phyloP scores from a whole-genome alignment of 2,888 invertebrate genomes.

The Xiphydria camelus region DNA sequence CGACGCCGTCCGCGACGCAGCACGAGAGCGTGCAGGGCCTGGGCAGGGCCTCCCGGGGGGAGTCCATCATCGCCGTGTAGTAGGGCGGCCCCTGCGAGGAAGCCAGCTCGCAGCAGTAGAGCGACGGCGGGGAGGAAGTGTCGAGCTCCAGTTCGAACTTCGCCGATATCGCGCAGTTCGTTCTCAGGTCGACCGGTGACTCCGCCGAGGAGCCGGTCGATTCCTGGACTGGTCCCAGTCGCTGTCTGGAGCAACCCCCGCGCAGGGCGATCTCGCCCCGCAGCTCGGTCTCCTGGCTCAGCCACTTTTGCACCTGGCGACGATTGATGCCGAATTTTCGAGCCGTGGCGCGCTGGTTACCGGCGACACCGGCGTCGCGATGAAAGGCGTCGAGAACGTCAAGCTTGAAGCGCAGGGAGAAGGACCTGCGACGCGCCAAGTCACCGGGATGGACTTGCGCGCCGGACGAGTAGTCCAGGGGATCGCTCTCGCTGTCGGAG shows the following conservation, averaged over 20 bases:
- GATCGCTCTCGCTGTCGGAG: conserved; percentile 52
- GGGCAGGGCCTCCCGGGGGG: conserved; percentile 15
- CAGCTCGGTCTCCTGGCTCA: conserved; percentile 56
- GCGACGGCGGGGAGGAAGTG: conserved; percentile 25
- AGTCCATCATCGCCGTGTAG: conserved; percentile 23
- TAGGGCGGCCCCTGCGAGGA: conserved; percentile 30
- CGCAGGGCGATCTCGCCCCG: conserved; percentile 51
- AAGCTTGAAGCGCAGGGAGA: conserved; percentile 59
- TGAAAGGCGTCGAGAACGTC: conserved; percentile 60
- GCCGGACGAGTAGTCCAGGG: conserved; percentile 36
- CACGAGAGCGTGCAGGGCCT: conserved; percentile 40
- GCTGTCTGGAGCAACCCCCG: conserved; percentile 51
- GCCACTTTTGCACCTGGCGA: conserved; percentile 61
- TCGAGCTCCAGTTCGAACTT: conserved; percentile 39
- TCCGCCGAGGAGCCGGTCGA: conserved; percentile 27
- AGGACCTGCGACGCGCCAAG: conserved; percentile 54
- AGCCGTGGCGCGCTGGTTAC: conserved; percentile 61
- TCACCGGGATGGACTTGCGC: conserved; percentile 25
- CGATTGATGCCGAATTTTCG: conserved; percentile 60
- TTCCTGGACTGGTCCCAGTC: conserved; percentile 48
- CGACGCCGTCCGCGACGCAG: conserved; percentile 30
- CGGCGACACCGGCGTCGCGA: conserved; percentile 53
- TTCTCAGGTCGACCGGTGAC: conserved; percentile 48
- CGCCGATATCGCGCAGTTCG: conserved; percentile 37
- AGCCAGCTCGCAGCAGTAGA: conserved; percentile 36